Evolutionary conservation across 2,113 vertebrate genomes (phyloP).

Genomic region (Enhydra lutris): DNA sequence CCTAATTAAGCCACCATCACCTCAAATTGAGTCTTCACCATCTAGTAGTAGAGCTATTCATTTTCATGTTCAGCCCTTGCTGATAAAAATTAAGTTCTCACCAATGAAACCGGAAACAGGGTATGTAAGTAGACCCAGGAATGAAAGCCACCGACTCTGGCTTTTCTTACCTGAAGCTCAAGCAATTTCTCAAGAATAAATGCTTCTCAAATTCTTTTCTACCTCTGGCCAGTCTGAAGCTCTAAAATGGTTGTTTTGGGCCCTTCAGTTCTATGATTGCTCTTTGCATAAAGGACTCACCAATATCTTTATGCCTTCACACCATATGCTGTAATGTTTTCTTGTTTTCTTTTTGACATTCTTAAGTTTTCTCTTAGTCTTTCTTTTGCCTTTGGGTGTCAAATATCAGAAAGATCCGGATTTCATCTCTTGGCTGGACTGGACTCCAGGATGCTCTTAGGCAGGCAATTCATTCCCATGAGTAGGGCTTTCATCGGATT

Average conservation of each 20-base stretch:
- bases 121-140: neutral
- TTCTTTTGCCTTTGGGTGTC: neutral
- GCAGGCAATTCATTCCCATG: neutral
- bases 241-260: neutral
- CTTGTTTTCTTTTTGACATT: neutral
- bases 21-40: neutral
- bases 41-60: neutral
- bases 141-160: neutral
- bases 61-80: neutral
- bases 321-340: neutral
- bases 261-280: neutral
- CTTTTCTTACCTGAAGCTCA: neutral
- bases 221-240: neutral
- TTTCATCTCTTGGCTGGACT: neutral
- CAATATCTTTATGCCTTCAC: neutral
- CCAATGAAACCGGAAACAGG: neutral
- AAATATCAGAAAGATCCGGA: constrained; percentile 21
- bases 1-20: neutral
- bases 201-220: neutral
- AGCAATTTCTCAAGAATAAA: constrained; percentile 30
- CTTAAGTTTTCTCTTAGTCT: neutral
- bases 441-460: neutral
- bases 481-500: neutral
- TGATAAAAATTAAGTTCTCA: constrained; percentile 11
- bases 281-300: neutral